Evolutionary conservation across 1,140 invertebrate genomes (phyloP).

Genomic region (Asbolus verrucosus): DNA sequence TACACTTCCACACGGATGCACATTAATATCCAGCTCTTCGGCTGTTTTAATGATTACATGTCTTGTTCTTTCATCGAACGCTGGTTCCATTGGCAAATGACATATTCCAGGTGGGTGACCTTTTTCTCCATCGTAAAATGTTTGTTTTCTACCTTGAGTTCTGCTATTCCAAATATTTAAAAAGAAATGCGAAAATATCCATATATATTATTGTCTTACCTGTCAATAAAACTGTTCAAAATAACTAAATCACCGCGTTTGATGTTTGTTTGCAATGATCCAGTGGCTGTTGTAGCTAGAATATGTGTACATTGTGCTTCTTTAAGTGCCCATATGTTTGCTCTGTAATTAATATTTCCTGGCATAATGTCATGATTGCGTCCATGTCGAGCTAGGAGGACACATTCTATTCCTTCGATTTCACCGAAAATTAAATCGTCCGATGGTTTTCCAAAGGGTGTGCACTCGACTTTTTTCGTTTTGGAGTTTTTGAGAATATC

Average conservation of each 20-base stretch:
- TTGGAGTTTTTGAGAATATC: conserved; percentile 80
- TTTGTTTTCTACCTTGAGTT: conserved; percentile 79
- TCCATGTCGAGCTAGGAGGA: conserved; percentile 92
- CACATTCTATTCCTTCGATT: conserved; percentile 83
- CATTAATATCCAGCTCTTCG: conserved; percentile 67
- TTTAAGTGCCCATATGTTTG: conserved; percentile 95
- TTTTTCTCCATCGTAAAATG: conserved; percentile 88
- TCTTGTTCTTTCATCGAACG: conserved; percentile 83
- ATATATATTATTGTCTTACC: conserved; percentile 67
- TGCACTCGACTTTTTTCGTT: conserved; percentile 79
- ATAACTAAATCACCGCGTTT: conserved; percentile 91
- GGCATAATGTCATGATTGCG: conserved; percentile 85
- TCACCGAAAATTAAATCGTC: conserved; percentile 82
- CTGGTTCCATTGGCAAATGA: conserved; percentile 92
- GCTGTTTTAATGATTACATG: conserved; percentile 77
- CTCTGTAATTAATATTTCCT: conserved; percentile 90
- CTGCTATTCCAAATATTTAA: no score
- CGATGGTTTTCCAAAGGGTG: conserved; percentile 91
- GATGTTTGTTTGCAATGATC: conserved; percentile 90
- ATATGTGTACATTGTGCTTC: conserved; percentile 91
- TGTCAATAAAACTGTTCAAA: conserved; percentile 95
- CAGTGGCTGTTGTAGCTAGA: conserved; percentile 91
- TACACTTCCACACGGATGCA: conserved; percentile 82
- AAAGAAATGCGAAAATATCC: no score
- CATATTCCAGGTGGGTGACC: conserved; percentile 80